Percentiles rank a stretch among this genome's conserved stretches.
These are phyloP conservation scores for Syngnathus acus DNA, from an alignment of 2,797 vertebrate genomes.

Conservation along the genomic window DNA sequence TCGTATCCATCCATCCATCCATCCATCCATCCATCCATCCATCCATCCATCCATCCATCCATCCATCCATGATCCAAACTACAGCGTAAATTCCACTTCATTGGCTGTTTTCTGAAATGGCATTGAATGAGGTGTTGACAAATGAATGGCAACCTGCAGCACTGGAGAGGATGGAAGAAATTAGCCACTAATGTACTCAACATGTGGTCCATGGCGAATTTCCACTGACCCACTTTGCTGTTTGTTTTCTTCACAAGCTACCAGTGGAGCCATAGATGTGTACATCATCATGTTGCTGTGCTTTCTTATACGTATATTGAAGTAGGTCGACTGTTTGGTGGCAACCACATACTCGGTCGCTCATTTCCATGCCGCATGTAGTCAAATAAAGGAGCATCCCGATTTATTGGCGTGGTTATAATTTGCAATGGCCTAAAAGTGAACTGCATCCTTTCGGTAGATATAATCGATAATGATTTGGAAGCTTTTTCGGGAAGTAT, in stretches of 20 bases:
- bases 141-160: neutral
- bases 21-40: too few relatives aligned
- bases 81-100: neutral
- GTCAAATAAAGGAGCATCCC: neutral
- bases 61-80: neutral
- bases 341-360: neutral
- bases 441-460: too few relatives aligned
- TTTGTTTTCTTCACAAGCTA: neutral
- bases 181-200: constrained; percentile 30
- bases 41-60: too few relatives aligned
- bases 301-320: neutral
- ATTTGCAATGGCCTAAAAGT: too few relatives aligned
- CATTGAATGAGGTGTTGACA: neutral
- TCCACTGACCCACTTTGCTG: constrained; percentile 37
- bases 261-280: constrained; percentile 2
- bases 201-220: constrained; percentile 31
- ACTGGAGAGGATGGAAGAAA: constrained; percentile 19
- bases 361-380: neutral
- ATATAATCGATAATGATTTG: too few relatives aligned
- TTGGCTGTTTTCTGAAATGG: neutral
- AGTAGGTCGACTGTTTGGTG: neutral
- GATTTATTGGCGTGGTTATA: too few relatives aligned
- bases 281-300: neutral
- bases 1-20: too few relatives aligned
- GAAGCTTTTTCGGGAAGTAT: constrained; percentile 5